Conservation (phyloP, 2,888 invertebrate species). For the Matsumyia berberina region DNA sequence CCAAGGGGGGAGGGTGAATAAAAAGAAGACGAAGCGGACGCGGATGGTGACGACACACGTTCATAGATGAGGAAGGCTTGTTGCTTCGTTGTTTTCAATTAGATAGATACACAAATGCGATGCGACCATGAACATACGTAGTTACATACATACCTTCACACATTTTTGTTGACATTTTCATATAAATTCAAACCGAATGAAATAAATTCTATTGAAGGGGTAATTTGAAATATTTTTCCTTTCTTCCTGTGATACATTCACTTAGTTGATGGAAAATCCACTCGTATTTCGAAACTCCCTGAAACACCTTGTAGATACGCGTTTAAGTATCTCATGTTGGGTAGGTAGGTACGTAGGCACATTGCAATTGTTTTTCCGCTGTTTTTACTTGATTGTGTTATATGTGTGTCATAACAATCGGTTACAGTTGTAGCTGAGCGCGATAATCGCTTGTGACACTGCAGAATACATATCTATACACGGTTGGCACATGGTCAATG, state of each 20-base stretch:
- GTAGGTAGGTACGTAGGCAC: neutral
- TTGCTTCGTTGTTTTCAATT: slow-evolving; percentile 52
- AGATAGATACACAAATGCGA: slow-evolving; percentile 6
- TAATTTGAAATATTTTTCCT: neutral
- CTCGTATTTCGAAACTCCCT: neutral
- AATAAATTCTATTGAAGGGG: neutral
- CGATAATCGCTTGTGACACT: slow-evolving; percentile 69
- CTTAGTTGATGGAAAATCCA: neutral
- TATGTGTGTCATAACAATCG: slow-evolving; percentile 60
- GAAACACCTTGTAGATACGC: slow-evolving; percentile 14
- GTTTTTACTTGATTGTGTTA: slow-evolving; percentile 57
- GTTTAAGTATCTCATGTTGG: neutral
- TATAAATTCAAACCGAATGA: too few species aligned
- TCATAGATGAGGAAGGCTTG: slow-evolving; percentile 45
- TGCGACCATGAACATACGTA: slow-evolving; percentile 1
- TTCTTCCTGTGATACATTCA: neutral
- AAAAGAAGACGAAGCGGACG: slow-evolving; percentile 13
- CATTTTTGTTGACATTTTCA: neutral
- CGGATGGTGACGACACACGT: slow-evolving; percentile 41
- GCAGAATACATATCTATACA: slow-evolving; percentile 17
- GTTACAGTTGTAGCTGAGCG: slow-evolving; percentile 58
- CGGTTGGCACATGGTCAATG: slow-evolving; percentile 66
- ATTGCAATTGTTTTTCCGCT: slow-evolving; percentile 60
- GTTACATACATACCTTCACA: neutral
- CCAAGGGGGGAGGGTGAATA: neutral